phyloP scores from a whole-genome alignment of 2,113 vertebrate genomes.

The Hippotragus niger region DNA sequence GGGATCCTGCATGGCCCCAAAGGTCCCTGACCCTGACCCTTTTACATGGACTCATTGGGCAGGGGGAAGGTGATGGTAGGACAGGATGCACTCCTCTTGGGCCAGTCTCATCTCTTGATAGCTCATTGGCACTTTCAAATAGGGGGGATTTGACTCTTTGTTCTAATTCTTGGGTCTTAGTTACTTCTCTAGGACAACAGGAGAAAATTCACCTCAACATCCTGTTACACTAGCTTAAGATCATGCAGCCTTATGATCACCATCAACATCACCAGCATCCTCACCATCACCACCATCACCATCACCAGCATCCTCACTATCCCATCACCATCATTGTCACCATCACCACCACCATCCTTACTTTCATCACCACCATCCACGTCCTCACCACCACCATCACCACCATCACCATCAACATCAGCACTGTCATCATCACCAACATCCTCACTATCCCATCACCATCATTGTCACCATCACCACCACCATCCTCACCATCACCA shows the following conservation, averaged over 20 bases:
- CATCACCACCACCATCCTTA: fast-evolving
- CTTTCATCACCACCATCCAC: fast-evolving
- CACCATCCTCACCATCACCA: fast-evolving
- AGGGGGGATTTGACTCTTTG: neutral
- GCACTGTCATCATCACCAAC: too few species aligned
- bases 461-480: fast-evolving
- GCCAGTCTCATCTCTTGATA: neutral
- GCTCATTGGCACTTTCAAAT: neutral
- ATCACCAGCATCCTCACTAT: too few species aligned
- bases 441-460: too few species aligned
- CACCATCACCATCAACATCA: fast-evolving
- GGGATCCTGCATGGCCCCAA: neutral
- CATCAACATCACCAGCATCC: fast-evolving
- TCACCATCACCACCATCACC: fast-evolving
- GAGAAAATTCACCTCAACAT: neutral
- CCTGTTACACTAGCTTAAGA: neutral
- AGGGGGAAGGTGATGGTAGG: neutral
- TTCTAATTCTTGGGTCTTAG: neutral
- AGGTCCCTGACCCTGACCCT: neutral
- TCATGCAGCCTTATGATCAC: fast-evolving
- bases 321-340: too few species aligned
- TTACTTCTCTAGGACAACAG: neutral
- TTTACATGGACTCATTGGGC: neutral
- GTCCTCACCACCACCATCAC: fast-evolving
- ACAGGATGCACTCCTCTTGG: neutral